Evolutionary conservation across 2,888 invertebrate species (phyloP), one percentile per base, ranked within the genome.

Genomic region (Lepidochrysops patricia): DNA sequence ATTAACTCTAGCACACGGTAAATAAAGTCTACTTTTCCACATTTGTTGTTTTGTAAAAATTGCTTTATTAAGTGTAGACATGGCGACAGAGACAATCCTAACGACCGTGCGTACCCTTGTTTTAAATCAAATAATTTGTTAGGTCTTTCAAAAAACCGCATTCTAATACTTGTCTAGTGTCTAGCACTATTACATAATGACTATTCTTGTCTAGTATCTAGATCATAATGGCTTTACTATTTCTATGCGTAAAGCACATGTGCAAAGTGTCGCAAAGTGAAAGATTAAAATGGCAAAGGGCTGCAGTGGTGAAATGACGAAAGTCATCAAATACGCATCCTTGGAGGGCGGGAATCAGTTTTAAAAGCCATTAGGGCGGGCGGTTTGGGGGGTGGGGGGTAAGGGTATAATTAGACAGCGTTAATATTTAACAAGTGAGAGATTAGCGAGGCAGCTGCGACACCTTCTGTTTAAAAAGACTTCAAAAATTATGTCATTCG

Each of bases 401-500:
- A 79, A 74, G 76, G 75, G 74, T 76, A 85, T 88, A 89, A 89
- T 88, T 89, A 89, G 84, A 82, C 79, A 77, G 82, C 89, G 84
- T 89, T 89, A 89, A 89, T 89, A 89, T 89, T 89, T 89, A 88
- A 88, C 87, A 88, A 88, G 89, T 88, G 83, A 73, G 69, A 85
- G 88, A 88, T 88, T 88, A 89, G 78, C 81, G 80, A 73, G 70
- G 76, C 89, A 87, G 81, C 84, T 88, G 88, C 70, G 87, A 75
- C 82, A 79, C 82, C 82, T 83, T 72, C 79, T 73, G 78, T 80
- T 82, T 80, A 80, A 86, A 86, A 88, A 87, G 82, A 72, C 77
- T 79, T 80, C 80, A 84, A 82, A 86, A 84, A 87, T 85, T 81
- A 78, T 69, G 74, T 73, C 70, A 71, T 75, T 52, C 50, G 72